phyloP scores from a whole-genome alignment of 2,888 invertebrate species.

The Drosophila mimetica region DNA sequence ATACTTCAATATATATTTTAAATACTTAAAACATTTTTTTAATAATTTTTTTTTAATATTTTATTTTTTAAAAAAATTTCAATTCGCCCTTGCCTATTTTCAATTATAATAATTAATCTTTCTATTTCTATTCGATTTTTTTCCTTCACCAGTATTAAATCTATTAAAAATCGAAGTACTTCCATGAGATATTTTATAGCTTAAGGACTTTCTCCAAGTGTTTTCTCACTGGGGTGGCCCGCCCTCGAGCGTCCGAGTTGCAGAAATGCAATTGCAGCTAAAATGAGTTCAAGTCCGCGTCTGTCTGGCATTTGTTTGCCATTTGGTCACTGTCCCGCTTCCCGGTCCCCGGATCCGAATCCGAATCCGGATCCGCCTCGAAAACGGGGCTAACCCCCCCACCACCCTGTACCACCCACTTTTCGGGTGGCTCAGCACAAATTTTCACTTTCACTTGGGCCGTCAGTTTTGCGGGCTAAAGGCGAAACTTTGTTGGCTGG shows the following conservation, averaged over 20 bases:
- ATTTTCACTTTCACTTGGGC: constrained; percentile 80
- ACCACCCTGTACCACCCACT: too few relatives aligned
- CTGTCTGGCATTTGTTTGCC: constrained; percentile 58
- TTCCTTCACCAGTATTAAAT: too few relatives aligned
- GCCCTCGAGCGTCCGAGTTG: constrained; percentile 11
- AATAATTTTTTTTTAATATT: too few relatives aligned
- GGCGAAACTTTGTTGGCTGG: constrained; percentile 78
- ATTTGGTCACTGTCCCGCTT: constrained; percentile 47
- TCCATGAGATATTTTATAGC: not conserved
- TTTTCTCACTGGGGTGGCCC: constrained; percentile 4
- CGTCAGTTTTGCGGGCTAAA: constrained; percentile 67
- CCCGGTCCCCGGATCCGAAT: constrained; percentile 7
- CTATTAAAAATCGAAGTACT: too few relatives aligned
- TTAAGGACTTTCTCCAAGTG: constrained; percentile 9
- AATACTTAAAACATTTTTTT: too few relatives aligned
- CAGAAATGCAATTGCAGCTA: constrained; percentile 32
- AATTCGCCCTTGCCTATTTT: too few relatives aligned
- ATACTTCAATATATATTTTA: too few relatives aligned
- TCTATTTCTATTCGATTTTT: too few relatives aligned
- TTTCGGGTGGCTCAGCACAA: constrained; percentile 39
- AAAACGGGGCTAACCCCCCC: constrained; percentile 15
- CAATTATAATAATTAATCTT: too few relatives aligned
- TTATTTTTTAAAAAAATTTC: too few relatives aligned
- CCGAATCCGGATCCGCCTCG: not conserved
- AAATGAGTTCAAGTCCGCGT: constrained; percentile 71